Evolutionary conservation across 1,140 invertebrate genomes (phyloP).

Genomic region (Whitmania pigra): DNA sequence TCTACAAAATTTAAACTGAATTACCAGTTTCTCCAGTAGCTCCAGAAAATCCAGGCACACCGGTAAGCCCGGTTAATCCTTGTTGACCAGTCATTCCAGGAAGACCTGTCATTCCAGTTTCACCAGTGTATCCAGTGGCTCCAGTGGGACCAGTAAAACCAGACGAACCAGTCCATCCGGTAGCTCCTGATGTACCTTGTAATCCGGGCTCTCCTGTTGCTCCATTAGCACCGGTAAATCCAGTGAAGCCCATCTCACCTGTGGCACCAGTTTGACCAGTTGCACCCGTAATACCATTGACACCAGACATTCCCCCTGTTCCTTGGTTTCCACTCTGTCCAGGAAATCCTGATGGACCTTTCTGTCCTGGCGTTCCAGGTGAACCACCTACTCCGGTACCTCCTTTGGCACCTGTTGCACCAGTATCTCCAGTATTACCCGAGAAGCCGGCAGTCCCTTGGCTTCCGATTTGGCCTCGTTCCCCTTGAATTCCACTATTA

Average conservation of each 20-base stretch:
- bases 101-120: neutral
- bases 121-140: neutral
- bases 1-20: no score
- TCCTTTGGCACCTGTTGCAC: constrained; percentile 13
- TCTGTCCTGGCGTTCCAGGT: constrained; percentile 3
- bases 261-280: no score
- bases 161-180: neutral
- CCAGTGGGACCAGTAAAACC: neutral
- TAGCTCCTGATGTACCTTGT: neutral
- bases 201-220: neutral
- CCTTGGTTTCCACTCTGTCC: constrained; percentile 12
- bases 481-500: no score
- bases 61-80: neutral
- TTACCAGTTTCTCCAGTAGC: neutral
- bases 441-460: no score
- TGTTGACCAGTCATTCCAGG: neutral
- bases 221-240: neutral
- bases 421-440: constrained; percentile 11
- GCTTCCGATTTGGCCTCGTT: no score
- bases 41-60: neutral
- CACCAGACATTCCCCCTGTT: neutral
- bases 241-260: no score
- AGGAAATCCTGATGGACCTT: neutral
- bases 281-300: no score
- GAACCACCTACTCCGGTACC: constrained; percentile 15